A percentile compares a stretch with the other conserved stretches of the same genome.
phyloP scores from a whole-genome alignment of 2,888 invertebrate species.

The Heteromyza rotundicornis region DNA sequence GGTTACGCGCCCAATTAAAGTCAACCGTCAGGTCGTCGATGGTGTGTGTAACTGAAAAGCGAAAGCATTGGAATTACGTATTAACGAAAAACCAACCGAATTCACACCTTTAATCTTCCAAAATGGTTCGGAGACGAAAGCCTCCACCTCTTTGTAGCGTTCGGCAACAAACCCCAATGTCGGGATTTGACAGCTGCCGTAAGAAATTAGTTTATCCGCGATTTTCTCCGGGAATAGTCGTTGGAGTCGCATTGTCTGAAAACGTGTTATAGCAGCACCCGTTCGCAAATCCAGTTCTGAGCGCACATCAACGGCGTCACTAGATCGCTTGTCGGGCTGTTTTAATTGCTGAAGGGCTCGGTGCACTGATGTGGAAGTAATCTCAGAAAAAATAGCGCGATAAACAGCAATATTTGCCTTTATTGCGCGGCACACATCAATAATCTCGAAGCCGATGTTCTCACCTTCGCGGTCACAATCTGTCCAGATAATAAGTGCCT shows the following conservation, averaged over 20 bases:
- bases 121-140: conserved; percentile 90
- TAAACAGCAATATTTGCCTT: conserved; percentile 75
- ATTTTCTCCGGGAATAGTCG: conserved; percentile 78
- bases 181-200: conserved; percentile 99
- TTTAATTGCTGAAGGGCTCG: conserved; percentile 81
- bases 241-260: conserved; percentile 91
- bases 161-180: conserved; percentile 99
- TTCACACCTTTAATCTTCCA: conserved; percentile 88
- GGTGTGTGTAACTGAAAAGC: conserved; percentile 78
- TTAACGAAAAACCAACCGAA: too few relatives aligned
- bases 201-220: conserved; percentile 86
- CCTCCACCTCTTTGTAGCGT: conserved; percentile 88
- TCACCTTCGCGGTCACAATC: conserved; percentile 99
- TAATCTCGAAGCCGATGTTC: conserved; percentile 97
- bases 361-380: conserved; percentile 81
- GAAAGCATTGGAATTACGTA: too few relatives aligned
- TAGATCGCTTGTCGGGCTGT: conserved; percentile 78
- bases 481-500: conserved; percentile 94
- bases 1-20: conserved; percentile 85
- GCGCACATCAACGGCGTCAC: conserved; percentile 93
- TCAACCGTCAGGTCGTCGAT: conserved; percentile 80
- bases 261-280: conserved; percentile 96
- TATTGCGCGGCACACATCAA: conserved; percentile 83
- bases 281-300: conserved; percentile 91
- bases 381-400: conserved; percentile 96